Percentiles rank a stretch among this genome's conserved stretches.
Evolutionary conservation across 2,888 invertebrate species (phyloP).

Genomic region (Alcis repandata): DNA sequence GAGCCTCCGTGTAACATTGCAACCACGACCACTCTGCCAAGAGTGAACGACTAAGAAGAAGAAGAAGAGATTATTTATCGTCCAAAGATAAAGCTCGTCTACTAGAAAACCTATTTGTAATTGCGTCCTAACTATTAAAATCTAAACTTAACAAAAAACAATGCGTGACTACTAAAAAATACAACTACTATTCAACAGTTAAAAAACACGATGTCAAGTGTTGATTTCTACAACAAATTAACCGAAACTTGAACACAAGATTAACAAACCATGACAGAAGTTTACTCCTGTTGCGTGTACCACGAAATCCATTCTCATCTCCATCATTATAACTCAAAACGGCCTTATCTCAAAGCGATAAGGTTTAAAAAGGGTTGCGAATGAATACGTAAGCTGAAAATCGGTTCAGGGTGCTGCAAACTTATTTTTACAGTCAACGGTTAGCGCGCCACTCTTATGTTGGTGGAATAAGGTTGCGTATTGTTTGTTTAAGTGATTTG

Average conservation of each 20-base stretch:
- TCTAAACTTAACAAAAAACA: no score
- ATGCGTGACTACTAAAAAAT: no score
- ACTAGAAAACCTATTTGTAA: no score
- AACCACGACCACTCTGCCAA: no score
- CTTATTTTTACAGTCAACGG: conserved; percentile 11
- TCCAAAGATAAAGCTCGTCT: no score
- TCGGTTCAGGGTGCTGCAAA: conserved; percentile 35
- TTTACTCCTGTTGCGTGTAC: conserved; percentile 82
- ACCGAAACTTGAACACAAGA: conserved; percentile 74
- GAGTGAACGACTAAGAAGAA: no score
- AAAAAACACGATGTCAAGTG: conserved; percentile 22
- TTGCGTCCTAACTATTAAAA: no score
- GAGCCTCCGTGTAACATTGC: no score
- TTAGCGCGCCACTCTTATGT: conserved; percentile 7
- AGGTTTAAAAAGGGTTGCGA: conserved; percentile 47
- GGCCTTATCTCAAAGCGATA: conserved; percentile 51
- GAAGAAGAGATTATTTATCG: no score
- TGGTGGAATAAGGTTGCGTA: conserved; percentile 22
- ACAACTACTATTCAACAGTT: background rate
- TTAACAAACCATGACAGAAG: conserved; percentile 82
- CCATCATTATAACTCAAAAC: conserved; percentile 45
- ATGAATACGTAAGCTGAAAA: conserved; percentile 44
- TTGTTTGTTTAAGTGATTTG: conserved; percentile 19
- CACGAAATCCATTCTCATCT: conserved; percentile 75
- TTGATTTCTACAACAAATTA: conserved; percentile 57